Percentiles rank a stretch among this genome's conserved stretches.
Conservation (phyloP, 2,797 vertebrate species). For the Prunella strophiata region DNA sequence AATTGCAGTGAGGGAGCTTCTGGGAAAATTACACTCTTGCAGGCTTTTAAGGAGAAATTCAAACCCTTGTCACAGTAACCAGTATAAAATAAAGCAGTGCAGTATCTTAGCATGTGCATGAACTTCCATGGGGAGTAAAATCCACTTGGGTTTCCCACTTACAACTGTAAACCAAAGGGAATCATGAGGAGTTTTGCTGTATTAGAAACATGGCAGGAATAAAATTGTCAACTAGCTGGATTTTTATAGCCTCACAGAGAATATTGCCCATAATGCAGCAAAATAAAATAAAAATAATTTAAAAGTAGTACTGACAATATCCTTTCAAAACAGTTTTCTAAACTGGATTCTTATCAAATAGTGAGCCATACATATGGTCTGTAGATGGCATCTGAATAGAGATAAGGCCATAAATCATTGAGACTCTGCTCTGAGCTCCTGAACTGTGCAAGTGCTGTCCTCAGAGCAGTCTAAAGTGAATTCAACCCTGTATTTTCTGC, state of each 20-base stretch:
- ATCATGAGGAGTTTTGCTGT: not conserved
- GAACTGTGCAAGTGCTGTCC: constrained; percentile 33
- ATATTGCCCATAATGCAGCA: constrained; percentile 28
- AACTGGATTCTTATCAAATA: constrained; percentile 47
- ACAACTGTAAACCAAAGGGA: constrained; percentile 29
- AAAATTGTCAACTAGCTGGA: constrained; percentile 46
- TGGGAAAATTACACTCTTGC: not conserved
- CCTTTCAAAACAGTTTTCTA: constrained; percentile 55
- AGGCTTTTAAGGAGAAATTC: constrained; percentile 1
- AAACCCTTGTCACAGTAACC: not conserved
- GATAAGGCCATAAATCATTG: constrained; percentile 50
- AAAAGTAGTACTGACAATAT: constrained; percentile 43
- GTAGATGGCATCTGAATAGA: constrained; percentile 49
- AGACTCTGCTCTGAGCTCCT: constrained; percentile 20
- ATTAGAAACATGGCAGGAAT: constrained; percentile 44
- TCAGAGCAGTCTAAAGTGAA: constrained; percentile 27
- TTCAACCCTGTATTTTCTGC: constrained; percentile 18
- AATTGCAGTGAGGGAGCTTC: constrained; percentile 16
- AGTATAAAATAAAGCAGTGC: not conserved
- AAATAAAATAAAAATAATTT: constrained; percentile 62
- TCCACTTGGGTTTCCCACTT: constrained; percentile 38
- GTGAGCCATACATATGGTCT: not conserved
- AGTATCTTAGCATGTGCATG: not conserved
- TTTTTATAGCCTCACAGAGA: constrained; percentile 60
- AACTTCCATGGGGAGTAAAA: constrained; percentile 18